Base-by-base conservation (phyloP, 2,888 invertebrate genomes). In the Archaeoteleia sp. region DNA sequence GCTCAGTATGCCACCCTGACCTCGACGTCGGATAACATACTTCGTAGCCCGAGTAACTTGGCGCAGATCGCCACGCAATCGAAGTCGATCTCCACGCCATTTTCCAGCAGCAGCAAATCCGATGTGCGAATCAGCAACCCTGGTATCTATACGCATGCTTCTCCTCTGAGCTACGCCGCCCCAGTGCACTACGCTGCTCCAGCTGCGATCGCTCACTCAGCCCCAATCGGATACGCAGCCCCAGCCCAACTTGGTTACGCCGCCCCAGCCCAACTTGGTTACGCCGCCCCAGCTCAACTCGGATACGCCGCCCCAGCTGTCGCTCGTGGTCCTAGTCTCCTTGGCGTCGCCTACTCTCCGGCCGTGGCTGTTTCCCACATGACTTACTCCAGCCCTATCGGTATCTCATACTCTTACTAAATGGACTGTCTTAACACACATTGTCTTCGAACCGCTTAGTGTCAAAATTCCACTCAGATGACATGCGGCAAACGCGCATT, bases 31-130 rank as follows among this genome's bases (percentile, higher is more conserved):
- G 82, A 80, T 66, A 81, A 82, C 86, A 72, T 89, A 86, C 85
- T 87, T 85, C 83, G 86, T 78, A 82, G 88, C 77, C 69, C 77
- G 23, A 92, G 90, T 71, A 92, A 92, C 81, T 86, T 92, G 70
- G 91, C 91, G 68, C 85, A 86, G 70, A 73, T 84, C 70, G 91
- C 92, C 10, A 91, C 91, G 42, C 90, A 90, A 85, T 87, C 89
- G 13, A 92, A 92, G 82, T 88, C 90, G 67, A 88, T 92, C 73
- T 90, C 91, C 82, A 92, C 92, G 1, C 92, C 92, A 7, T 92
- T 89, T 87, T 91, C 91, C 43, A 91, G 90, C 80, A 91, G 91
- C 39, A 89, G 90, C 77, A 92, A 91, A 78, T 86, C 90, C 14
- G 91, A 92, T 77, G 89, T 91, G 23, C 89, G 91, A 9, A 89